phyloP scores from a whole-genome alignment of 92 coral and sea anemone species.

The Phenganax marumi region DNA sequence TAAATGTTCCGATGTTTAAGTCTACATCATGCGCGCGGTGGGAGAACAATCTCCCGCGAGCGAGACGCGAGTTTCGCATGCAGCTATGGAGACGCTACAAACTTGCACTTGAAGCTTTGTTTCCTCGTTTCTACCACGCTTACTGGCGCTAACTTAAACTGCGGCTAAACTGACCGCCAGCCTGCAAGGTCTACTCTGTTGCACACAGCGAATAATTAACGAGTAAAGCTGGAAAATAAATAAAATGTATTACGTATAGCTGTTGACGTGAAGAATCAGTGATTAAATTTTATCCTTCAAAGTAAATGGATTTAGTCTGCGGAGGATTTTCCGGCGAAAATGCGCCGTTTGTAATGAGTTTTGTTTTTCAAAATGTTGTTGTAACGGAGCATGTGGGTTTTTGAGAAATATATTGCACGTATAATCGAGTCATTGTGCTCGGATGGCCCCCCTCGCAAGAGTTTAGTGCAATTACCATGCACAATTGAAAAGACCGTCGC shows the following conservation, averaged over 20 bases:
- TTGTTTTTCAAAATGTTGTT: constrained; percentile 7
- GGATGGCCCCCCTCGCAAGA: constrained; percentile 28
- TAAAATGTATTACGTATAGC: neutral
- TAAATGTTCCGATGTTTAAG: constrained; percentile 37
- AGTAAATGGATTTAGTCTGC: neutral
- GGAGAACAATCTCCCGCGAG: constrained; percentile 17
- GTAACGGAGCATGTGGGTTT: constrained; percentile 28
- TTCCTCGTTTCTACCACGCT: neutral
- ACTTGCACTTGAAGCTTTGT: neutral
- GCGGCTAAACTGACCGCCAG: neutral
- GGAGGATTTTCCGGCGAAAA: neutral
- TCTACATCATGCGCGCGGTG: constrained; percentile 18
- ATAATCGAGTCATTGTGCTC: constrained; percentile 12
- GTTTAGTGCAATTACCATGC: constrained; percentile 31
- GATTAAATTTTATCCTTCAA: constrained; percentile 3
- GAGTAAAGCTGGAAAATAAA: neutral
- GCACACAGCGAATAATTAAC: neutral
- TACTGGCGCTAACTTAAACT: neutral
- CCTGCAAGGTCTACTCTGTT: neutral
- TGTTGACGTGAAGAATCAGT: neutral
- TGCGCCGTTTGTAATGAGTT: neutral
- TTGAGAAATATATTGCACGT: constrained; percentile 20
- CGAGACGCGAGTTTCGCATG: constrained; percentile 6
- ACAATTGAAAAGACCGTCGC: constrained; percentile 30
- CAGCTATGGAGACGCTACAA: neutral